Percentiles rank a stretch among this genome's conserved stretches.
Evolutionary conservation across 2,797 vertebrate genomes (phyloP).

Genomic region (Merluccius polli): DNA sequence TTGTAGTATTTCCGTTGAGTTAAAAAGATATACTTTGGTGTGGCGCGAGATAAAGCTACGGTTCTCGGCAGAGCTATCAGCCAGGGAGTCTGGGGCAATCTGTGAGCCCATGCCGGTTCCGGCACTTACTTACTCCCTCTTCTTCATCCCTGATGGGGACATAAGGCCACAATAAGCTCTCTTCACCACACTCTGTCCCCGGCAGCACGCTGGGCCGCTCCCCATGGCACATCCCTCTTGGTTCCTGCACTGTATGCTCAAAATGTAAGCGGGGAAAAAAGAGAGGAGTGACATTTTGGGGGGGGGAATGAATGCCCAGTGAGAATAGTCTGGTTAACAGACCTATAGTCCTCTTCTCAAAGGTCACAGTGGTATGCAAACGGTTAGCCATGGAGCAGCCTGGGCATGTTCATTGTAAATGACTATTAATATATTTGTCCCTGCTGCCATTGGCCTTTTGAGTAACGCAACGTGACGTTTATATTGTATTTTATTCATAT

Average conservation of each 20-base stretch:
- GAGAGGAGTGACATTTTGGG: not conserved
- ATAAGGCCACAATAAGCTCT: not conserved
- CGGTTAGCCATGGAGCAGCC: not conserved
- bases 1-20: not conserved
- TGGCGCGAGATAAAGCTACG: not conserved
- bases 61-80: not conserved
- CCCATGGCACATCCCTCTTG: not conserved
- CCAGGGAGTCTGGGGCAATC: not conserved
- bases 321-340: not conserved
- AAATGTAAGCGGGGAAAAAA: not conserved
- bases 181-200: not conserved
- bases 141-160: not conserved
- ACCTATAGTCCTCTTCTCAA: not conserved
- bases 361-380: not conserved
- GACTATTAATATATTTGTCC: no score
- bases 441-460: no score
- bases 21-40: not conserved
- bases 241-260: not conserved
- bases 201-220: not conserved
- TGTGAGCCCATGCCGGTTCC: not conserved
- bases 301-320: not conserved
- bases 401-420: not conserved
- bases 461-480: no score
- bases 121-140: not conserved
- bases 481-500: no score